A percentile compares a stretch with the other conserved stretches of the same genome.
phyloP scores from a whole-genome alignment of 35 echinoderm and acorn worm species.

The Acanthaster planci region DNA sequence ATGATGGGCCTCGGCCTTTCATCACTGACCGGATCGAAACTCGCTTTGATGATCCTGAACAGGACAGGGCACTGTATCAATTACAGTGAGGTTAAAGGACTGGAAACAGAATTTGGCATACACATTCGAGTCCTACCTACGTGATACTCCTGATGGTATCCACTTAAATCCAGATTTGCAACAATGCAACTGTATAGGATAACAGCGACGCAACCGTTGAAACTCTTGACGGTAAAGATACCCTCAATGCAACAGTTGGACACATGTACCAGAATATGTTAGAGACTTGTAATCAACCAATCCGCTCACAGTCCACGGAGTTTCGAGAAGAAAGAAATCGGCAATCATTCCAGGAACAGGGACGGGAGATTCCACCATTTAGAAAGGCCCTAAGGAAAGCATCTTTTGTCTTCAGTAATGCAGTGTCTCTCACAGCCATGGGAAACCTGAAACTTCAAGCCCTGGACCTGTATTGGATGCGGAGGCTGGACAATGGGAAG shows the following conservation, averaged over 20 bases:
- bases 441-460: constrained; percentile 26
- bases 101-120: constrained; percentile 82
- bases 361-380: constrained; percentile 56
- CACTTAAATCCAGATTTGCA: constrained; percentile 31
- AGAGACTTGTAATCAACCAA: not conserved
- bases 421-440: not conserved
- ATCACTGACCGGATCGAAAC: constrained; percentile 82
- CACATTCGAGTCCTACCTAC: constrained; percentile 37
- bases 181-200: constrained; percentile 58
- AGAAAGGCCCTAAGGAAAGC: constrained; percentile 46
- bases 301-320: not conserved
- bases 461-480: constrained; percentile 61
- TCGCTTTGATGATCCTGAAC: constrained; percentile 62
- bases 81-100: constrained; percentile 75
- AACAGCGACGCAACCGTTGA: constrained; percentile 69
- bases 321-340: constrained; percentile 59
- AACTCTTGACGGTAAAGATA: constrained; percentile 76
- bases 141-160: constrained; percentile 68
- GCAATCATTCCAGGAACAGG: constrained; percentile 42
- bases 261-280: constrained; percentile 78
- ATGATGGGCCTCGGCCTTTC: constrained; percentile 59
- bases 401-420: constrained; percentile 17
- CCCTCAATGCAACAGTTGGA: constrained; percentile 57
- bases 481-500: constrained; percentile 49
- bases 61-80: constrained; percentile 68